Percentiles rank a stretch among this genome's conserved stretches.
Evolutionary conservation across 1,140 invertebrate genomes (phyloP).

Genomic region (Planococcus citri): DNA sequence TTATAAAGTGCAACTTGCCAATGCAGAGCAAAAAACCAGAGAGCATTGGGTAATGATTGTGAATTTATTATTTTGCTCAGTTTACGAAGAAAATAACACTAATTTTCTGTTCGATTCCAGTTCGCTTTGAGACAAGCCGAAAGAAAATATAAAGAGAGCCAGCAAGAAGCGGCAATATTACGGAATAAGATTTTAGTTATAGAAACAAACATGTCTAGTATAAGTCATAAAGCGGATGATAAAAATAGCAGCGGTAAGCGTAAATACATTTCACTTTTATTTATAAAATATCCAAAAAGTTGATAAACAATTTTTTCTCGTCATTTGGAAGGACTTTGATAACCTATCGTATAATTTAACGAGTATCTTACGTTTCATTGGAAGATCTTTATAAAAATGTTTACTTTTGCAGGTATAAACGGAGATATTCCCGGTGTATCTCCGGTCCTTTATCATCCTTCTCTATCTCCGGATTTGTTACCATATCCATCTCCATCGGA

Average conservation of each 20-base stretch:
- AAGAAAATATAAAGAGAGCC: conserved; percentile 58
- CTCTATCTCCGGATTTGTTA: background rate
- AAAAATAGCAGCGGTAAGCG: background rate
- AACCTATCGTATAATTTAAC: too few species aligned
- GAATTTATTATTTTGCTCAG: background rate
- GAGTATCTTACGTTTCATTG: too few species aligned
- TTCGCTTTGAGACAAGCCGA: conserved; percentile 57
- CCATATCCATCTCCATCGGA: background rate
- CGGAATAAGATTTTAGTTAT: conserved; percentile 52
- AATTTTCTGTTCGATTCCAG: conserved; percentile 29
- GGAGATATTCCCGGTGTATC: background rate
- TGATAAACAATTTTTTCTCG: too few species aligned
- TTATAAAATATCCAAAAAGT: too few species aligned
- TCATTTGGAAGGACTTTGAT: too few species aligned
- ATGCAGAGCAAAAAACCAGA: conserved; percentile 60
- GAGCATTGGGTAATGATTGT: conserved; percentile 50
- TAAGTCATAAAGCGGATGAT: background rate
- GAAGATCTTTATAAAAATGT: too few species aligned
- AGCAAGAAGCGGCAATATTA: conserved; percentile 56
- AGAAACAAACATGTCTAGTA: conserved; percentile 34
- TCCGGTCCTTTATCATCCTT: background rate
- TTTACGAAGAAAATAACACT: too few species aligned
- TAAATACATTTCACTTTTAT: too few species aligned
- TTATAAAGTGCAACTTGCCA: conserved; percentile 57
- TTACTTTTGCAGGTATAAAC: background rate